Percentiles rank a stretch among this genome's conserved stretches.
These are phyloP conservation scores for Neotoxoptera formosana DNA, from an alignment of 1,140 invertebrate genomes.

Conservation along the genomic window DNA sequence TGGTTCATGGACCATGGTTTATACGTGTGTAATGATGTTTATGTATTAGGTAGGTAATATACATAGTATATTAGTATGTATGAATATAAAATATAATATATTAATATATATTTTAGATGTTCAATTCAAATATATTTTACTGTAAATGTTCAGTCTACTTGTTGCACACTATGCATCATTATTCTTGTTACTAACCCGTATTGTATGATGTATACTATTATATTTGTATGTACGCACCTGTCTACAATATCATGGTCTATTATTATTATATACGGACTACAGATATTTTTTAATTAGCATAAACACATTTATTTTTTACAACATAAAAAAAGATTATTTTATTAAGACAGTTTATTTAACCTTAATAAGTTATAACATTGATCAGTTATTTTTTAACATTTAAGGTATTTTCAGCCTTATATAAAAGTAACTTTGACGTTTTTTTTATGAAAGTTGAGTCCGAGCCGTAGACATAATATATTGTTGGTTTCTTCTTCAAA, in stretches of 20 bases:
- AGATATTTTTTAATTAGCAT: neutral
- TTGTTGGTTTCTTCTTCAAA: neutral
- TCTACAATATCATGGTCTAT: neutral
- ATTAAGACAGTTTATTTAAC: neutral
- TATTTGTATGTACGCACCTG: slow-evolving; percentile 1
- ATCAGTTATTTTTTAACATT: too few relatives aligned
- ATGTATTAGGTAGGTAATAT: neutral
- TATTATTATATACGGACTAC: neutral
- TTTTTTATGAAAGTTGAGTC: neutral
- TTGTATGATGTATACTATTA: neutral
- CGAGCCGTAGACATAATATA: neutral
- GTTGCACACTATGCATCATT: neutral
- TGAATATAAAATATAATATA: neutral
- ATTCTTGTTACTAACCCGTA: neutral
- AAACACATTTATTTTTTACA: neutral
- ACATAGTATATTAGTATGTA: neutral
- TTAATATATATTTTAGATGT: neutral
- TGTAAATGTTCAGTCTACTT: neutral
- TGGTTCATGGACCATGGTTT: too few relatives aligned
- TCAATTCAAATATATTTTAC: neutral
- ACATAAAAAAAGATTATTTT: neutral
- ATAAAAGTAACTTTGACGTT: too few relatives aligned
- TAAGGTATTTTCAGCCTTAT: neutral
- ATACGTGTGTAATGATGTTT: too few relatives aligned
- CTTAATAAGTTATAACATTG: too few relatives aligned